Evolutionary conservation across 2,113 vertebrate genomes (phyloP), one percentile per base, ranked within the genome.

Genomic region (Stictonetta naevosa): DNA sequence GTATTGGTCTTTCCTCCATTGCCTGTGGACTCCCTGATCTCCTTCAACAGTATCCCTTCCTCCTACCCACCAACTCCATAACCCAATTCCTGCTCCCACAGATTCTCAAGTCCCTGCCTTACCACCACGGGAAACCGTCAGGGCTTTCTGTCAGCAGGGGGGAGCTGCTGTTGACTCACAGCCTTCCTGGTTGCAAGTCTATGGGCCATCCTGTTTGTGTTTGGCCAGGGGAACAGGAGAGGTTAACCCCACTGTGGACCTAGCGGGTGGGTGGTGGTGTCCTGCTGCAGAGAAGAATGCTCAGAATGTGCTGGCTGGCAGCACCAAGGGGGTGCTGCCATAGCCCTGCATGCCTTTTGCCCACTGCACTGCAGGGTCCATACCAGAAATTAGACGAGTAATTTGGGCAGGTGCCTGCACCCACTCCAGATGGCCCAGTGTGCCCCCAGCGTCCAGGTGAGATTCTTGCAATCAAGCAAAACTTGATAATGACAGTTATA

Each of bases 161-260:
- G 84, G 86, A 91, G 84, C 83, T 86, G 88, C 68, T 58, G 72
- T n/a, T 77, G 83, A 48, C 58, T 95, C 86, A 76, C n/a, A 79
- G 73, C 73, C 83, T 86, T 95, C 80, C 86, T 72, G 92, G 72
- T 56, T 73, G n/a, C 52, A 13, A 74, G 86, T 64, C 86, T 53
- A 50, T 0, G 14, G 74, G 31, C 55, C 92, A 74, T 74, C 72
- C 92, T 90, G 80, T 78, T 78, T 81, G 63, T 42, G 20, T 48
- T 10, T 22, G 52, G 86, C 55, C 18, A 8, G 48, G 36, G 63
- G 16, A 93, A 34, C 28, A 13, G 77, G 26, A 58, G 56, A 56
- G 36, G 26, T 69, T 28, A 23, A 40, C n/a, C 52, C 78, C 42
- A 31, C 33, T 38, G 52, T 0, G 0, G 87, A 20, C 14, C 58